Evolutionary conservation across 2,888 invertebrate species (phyloP).

Genomic region (Ichneumoninae sp.): DNA sequence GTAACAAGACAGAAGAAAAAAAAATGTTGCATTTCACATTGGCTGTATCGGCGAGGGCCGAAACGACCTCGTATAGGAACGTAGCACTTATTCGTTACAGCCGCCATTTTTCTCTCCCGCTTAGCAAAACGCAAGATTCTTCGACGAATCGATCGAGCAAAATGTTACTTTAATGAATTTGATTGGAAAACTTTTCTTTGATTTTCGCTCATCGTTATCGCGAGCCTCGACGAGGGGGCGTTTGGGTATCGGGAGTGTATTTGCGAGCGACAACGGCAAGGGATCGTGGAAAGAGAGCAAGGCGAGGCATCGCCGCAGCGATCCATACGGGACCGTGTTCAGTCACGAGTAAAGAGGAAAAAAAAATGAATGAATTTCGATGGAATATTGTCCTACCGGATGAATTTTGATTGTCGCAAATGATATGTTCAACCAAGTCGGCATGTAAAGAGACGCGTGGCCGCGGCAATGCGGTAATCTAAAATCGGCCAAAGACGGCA

Average conservation of each 20-base stretch:
- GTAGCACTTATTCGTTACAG: constrained; percentile 3
- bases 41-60: background rate
- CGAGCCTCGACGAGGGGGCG: background rate
- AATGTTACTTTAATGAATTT: background rate
- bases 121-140: background rate
- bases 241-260: background rate
- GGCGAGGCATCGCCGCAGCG: constrained; percentile 59
- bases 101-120: constrained; percentile 1
- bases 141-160: background rate
- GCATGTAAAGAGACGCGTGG: constrained; percentile 14
- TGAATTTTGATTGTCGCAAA: constrained; percentile 17
- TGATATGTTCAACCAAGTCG: constrained; percentile 13
- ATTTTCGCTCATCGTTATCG: background rate
- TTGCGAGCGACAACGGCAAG: constrained; percentile 12
- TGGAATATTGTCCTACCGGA: constrained; percentile 51
- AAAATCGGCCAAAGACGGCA: constrained; percentile 48
- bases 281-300: constrained; percentile 15
- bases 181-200: background rate
- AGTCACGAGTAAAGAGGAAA: constrained; percentile 50
- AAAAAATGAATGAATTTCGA: constrained; percentile 19
- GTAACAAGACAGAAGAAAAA: constrained; percentile 73
- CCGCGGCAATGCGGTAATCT: background rate
- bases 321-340: constrained; percentile 53
- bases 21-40: constrained; percentile 62
- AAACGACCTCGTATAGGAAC: background rate